Conservation (phyloP, 2,797 vertebrate species). For the Phataginus tetradactyla region DNA sequence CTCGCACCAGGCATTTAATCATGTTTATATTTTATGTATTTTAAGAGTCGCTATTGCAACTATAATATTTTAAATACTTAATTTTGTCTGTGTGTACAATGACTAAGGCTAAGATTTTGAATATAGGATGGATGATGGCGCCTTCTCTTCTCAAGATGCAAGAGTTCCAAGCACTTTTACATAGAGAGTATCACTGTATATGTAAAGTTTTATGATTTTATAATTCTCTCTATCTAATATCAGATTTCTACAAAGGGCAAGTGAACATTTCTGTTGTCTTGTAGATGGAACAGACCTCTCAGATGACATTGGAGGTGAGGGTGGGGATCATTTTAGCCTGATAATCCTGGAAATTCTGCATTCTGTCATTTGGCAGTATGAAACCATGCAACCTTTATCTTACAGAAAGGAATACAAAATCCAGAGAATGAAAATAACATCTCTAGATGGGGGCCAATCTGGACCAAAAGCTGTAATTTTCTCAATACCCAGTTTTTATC, state of each 20-base stretch:
- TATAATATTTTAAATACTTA: slow-evolving; percentile 57
- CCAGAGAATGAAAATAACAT: background rate
- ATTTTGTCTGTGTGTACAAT: background rate
- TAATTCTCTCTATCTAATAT: slow-evolving; percentile 22
- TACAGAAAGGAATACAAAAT: slow-evolving; percentile 33
- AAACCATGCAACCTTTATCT: background rate
- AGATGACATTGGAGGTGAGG: background rate
- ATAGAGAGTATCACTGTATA: background rate
- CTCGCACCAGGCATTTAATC: slow-evolving; percentile 63
- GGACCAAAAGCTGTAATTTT: slow-evolving; percentile 5
- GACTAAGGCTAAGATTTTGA: slow-evolving; percentile 31
- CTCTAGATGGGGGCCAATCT: background rate
- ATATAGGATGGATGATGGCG: background rate
- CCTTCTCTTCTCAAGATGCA: slow-evolving; percentile 11
- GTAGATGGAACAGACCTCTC: background rate
- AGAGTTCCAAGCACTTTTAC: background rate
- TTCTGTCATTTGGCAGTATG: background rate
- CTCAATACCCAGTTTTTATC: background rate
- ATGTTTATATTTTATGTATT: slow-evolving; percentile 65
- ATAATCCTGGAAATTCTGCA: background rate
- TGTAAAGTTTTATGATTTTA: background rate
- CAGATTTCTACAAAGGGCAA: background rate
- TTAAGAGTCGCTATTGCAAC: slow-evolving; percentile 62
- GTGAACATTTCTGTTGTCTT: background rate
- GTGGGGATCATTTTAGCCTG: background rate